Evolutionary conservation across 1,140 invertebrate genomes (phyloP).

Genomic region (Chelonus insularis): DNA sequence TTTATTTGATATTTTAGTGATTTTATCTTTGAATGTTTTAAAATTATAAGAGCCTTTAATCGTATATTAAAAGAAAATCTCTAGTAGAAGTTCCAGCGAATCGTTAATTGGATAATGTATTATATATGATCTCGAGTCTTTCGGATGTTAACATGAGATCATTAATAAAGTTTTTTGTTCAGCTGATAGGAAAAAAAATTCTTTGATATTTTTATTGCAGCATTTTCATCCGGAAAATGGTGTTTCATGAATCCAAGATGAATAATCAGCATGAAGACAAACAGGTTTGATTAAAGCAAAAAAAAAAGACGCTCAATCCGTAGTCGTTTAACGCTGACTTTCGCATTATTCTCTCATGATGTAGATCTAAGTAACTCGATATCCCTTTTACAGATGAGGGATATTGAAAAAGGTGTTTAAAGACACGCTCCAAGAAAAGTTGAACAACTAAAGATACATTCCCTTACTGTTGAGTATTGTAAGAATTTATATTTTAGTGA

Average conservation of each 20-base stretch:
- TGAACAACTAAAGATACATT: neutral
- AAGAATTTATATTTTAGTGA: slow-evolving; percentile 9
- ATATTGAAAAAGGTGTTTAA: too few species aligned
- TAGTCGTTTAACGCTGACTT: neutral
- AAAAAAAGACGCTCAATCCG: neutral
- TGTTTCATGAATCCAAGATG: neutral
- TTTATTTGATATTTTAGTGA: too few species aligned
- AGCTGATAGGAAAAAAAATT: too few species aligned
- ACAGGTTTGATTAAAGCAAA: neutral
- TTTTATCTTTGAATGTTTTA: too few species aligned
- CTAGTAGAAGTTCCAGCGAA: too few species aligned
- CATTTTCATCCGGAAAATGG: neutral
- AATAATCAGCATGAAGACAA: neutral
- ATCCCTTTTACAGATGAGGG: neutral
- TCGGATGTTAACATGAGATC: too few species aligned
- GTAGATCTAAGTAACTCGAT: neutral
- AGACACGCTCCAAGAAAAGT: neutral
- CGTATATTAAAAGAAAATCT: too few species aligned
- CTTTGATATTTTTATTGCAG: neutral
- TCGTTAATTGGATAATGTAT: too few species aligned
- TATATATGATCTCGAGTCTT: too few species aligned
- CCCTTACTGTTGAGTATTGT: slow-evolving; percentile 8
- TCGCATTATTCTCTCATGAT: neutral
- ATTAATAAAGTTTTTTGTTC: too few species aligned
- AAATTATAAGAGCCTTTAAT: too few species aligned